phyloP scores from a whole-genome alignment of 2,797 vertebrate species.

The Vipera latastei region DNA sequence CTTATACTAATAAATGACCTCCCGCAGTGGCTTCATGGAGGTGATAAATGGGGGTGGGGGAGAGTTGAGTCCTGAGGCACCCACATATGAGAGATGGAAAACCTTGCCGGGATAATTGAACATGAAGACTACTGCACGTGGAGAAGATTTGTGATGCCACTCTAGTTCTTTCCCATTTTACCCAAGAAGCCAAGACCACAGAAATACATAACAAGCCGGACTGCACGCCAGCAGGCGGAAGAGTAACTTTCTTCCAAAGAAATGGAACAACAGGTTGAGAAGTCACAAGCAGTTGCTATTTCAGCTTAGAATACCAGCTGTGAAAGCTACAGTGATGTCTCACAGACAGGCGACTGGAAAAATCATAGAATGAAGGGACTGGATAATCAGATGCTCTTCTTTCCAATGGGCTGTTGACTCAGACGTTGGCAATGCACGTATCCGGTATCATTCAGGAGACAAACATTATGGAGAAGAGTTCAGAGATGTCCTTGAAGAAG shows the following conservation, averaged over 20 bases:
- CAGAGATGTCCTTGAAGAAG: neutral
- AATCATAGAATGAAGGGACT: neutral
- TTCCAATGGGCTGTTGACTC: neutral
- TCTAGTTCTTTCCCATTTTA: neutral
- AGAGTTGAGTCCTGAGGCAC: neutral
- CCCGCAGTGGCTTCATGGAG: neutral
- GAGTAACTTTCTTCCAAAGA: neutral
- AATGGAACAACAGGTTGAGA: neutral
- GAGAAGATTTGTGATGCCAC: rapidly evolving
- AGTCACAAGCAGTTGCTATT: neutral
- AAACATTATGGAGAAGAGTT: neutral
- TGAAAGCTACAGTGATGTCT: neutral
- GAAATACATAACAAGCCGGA: neutral
- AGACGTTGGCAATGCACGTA: neutral
- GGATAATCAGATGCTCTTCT: neutral
- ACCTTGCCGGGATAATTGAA: neutral
- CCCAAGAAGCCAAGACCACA: neutral
- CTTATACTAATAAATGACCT: neutral
- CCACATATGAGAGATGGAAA: conserved; percentile 13
- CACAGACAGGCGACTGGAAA: neutral
- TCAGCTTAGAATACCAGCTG: neutral
- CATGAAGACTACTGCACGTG: neutral
- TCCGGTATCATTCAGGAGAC: neutral
- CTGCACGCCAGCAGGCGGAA: rapidly evolving
- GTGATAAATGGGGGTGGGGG: neutral